Evolutionary conservation across 1,140 invertebrate species (phyloP).

Genomic region (Eupristina koningsbergeri): DNA sequence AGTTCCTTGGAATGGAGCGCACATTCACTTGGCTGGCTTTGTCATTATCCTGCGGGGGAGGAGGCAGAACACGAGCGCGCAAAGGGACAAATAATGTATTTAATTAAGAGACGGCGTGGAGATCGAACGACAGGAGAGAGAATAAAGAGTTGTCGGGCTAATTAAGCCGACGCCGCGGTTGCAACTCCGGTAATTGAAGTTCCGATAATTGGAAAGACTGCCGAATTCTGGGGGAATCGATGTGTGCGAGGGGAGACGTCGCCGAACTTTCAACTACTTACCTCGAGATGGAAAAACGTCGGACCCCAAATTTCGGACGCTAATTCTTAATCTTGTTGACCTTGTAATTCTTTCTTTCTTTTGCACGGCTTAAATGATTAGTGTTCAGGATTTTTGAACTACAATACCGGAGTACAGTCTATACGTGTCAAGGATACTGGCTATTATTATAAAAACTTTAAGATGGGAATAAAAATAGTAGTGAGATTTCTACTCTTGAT

Average conservation of each 20-base stretch:
- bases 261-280: too few relatives aligned
- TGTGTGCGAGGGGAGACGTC: background rate
- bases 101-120: conserved; percentile 20
- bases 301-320: background rate
- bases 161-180: conserved; percentile 24
- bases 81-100: conserved; percentile 40
- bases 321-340: background rate
- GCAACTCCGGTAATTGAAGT: conserved; percentile 34
- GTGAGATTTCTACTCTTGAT: background rate
- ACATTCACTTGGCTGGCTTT: background rate
- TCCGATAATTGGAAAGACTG: conserved; percentile 46
- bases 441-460: background rate
- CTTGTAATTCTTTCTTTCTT: background rate
- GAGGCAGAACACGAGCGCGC: background rate
- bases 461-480: background rate
- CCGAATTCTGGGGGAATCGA: background rate
- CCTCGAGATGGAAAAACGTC: background rate
- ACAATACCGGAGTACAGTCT: background rate
- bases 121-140: background rate
- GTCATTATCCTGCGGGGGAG: background rate
- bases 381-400: background rate
- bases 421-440: background rate
- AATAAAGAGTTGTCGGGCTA: conserved; percentile 22
- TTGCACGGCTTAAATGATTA: background rate
- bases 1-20: background rate